phyloP scores from a whole-genome alignment of 2,888 invertebrate species.

The Sesamia inferens region DNA sequence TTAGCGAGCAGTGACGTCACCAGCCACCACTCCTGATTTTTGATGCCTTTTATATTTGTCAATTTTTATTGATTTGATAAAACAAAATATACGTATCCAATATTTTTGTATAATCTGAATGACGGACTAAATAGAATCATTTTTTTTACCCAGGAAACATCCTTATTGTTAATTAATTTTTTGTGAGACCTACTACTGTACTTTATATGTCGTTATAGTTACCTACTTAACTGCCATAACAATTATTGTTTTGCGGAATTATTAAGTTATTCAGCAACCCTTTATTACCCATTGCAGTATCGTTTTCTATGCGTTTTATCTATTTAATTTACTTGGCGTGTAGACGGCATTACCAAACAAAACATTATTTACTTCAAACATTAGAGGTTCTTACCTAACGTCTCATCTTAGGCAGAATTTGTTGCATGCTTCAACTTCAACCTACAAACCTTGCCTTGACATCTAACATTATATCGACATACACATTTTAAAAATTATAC shows the following conservation, averaged over 20 bases:
- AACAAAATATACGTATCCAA: no score
- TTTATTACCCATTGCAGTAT: neutral
- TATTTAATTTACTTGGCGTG: conserved; percentile 15
- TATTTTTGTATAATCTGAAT: no score
- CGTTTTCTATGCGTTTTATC: conserved; percentile 1
- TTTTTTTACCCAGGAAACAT: no score
- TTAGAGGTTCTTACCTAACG: neutral
- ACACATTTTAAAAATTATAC: no score
- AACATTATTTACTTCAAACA: neutral
- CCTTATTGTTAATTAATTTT: neutral
- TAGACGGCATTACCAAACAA: conserved; percentile 23
- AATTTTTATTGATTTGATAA: no score
- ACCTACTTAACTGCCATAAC: neutral
- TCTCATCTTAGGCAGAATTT: neutral
- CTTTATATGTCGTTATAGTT: no score
- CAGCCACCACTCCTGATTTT: no score
- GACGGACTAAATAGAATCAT: no score
- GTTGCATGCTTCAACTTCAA: neutral
- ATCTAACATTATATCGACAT: neutral
- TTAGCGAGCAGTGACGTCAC: no score
- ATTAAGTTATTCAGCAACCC: neutral
- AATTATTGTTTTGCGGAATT: no score
- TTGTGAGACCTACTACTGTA: neutral
- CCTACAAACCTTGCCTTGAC: conserved; percentile 23
- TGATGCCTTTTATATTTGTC: no score